Conservation (phyloP, 2,888 invertebrate species). For the Panopea generosa region DNA sequence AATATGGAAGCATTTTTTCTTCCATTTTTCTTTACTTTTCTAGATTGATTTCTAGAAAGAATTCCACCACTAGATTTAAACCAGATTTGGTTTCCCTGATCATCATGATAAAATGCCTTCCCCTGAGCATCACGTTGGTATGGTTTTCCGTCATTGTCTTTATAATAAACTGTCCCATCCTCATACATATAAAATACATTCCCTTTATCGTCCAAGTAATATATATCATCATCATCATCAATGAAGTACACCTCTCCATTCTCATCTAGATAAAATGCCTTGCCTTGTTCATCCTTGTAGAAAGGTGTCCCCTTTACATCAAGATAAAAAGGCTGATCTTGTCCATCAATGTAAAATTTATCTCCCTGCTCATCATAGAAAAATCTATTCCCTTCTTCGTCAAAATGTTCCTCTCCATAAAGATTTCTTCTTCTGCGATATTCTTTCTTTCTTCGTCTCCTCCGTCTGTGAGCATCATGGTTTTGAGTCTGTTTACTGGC, state of each 20-base stretch:
- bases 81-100: not conserved
- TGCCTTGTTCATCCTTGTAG: conserved; percentile 29
- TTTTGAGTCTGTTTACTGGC: too few species aligned
- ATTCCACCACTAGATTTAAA: too few species aligned
- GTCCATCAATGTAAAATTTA: conserved; percentile 34
- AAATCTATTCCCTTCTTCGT: conserved; percentile 11
- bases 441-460: too few species aligned
- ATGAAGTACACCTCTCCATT: conserved; percentile 32
- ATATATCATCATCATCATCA: conserved; percentile 32
- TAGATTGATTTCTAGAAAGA: too few species aligned
- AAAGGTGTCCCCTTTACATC: conserved; percentile 30
- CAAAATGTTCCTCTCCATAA: conserved; percentile 14
- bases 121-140: conserved; percentile 24
- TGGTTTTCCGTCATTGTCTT: conserved; percentile 12
- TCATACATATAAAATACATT: not conserved
- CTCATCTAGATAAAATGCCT: conserved; percentile 30
- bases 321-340: conserved; percentile 35
- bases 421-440: too few species aligned
- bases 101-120: conserved; percentile 7
- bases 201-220: conserved; percentile 24
- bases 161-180: not conserved
- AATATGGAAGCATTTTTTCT: too few species aligned
- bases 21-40: too few species aligned
- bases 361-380: conserved; percentile 32
- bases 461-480: too few species aligned